Base-by-base conservation (phyloP, 2,888 invertebrate species). In the Tachina lurida region DNA sequence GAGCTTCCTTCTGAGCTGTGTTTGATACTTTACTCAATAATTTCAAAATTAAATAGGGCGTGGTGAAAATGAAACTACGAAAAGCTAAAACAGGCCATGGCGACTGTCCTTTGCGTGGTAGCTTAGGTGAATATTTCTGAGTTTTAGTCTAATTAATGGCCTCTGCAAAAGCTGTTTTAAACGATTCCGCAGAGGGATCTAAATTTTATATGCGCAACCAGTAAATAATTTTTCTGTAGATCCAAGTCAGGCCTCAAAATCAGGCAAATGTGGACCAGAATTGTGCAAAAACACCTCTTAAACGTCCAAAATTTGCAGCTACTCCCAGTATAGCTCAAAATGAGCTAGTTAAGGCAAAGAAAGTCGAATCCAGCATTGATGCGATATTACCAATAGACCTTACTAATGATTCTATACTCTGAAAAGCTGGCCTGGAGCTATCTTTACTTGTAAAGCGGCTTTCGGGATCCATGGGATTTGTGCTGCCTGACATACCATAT, bases 311-410 rank as follows among this genome's bases (percentile, higher is more conserved):
- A 93, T 99, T 98, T 88, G 99, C 98, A 10, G 98, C 98, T 2
- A 99, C 98, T 83, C 98, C 98, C 71, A 99, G 94, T 87, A 99
- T 97, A 73, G 99, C 99, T 89, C 97, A 95, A 91, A 99, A 99
- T 0, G 99, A 98, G 92, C 97, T 98, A 22, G 98, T 97, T 90
- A 99, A 95, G 4, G 99, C 98, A 91, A 97, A 97, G 92, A 98
- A 98, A 62, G 99, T 98, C 31, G 98, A 98, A 90, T 99, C 99
- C 78, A 99, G 93, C 98, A 99, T 98, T 95, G 98, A 97, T 3
- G 98, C 97, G 3, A 99, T 95, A 73, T 99, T 98, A 19, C 97
- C 96, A 88, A 99, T 97, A 0, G 99, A 98, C 88, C 96, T 95
- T 3, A 98, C 97, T 22, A 98, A 94, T 73, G 97, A 96, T 93